A percentile compares a stretch with the other conserved stretches of the same genome.
Conservation (phyloP, 2,888 invertebrate species). For the Orthosia incerta region DNA sequence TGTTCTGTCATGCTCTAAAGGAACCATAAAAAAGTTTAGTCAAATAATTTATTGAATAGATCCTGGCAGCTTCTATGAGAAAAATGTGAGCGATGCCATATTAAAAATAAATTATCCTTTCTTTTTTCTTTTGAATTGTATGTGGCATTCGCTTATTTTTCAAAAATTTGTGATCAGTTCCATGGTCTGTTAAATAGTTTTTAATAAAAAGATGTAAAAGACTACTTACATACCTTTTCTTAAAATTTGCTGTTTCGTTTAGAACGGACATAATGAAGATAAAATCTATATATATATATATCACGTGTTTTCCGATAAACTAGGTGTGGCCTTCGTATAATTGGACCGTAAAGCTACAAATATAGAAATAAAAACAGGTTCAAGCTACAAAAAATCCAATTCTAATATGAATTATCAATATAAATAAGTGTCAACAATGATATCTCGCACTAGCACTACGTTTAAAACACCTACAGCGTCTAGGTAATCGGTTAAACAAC, state of each 20-base stretch:
- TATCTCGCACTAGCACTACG: background rate
- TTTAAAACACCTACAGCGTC: background rate
- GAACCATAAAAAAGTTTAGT: background rate
- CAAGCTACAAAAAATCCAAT: background rate
- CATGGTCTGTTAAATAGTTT: background rate
- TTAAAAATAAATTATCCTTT: background rate
- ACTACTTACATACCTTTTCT: background rate
- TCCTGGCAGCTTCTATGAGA: background rate
- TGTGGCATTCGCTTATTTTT: background rate
- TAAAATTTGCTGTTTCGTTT: background rate
- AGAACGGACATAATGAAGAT: background rate
- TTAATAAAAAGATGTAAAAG: background rate
- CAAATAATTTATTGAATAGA: background rate
- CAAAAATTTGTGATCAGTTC: background rate
- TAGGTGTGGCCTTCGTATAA: conserved; percentile 2
- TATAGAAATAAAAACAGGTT: conserved; percentile 4
- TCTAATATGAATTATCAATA: background rate
- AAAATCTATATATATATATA: background rate
- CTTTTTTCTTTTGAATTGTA: background rate
- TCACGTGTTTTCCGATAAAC: background rate
- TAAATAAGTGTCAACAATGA: background rate
- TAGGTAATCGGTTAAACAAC: conserved; percentile 22
- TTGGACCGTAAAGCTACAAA: background rate
- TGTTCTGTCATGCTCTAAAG: background rate
- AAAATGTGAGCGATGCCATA: too few relatives aligned